Conservation (phyloP, 2,113 vertebrate species). For the Oxygymnocypris stewartii region DNA sequence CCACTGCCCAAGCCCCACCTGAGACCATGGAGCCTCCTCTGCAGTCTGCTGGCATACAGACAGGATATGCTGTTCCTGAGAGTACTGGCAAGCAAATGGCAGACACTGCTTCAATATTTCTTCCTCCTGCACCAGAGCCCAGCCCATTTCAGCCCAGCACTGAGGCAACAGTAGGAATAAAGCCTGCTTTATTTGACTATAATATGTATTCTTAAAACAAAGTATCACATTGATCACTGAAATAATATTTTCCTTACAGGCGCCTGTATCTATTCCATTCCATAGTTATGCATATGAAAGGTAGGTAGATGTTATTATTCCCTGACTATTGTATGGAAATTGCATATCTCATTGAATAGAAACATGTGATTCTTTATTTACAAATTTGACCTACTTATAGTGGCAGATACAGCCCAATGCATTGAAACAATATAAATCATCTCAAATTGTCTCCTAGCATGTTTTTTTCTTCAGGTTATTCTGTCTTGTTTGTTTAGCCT, state of each 20-base stretch:
- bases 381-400: not conserved
- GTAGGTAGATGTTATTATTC: slow-evolving; percentile 66
- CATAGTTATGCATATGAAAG: slow-evolving; percentile 84
- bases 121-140: slow-evolving; percentile 62
- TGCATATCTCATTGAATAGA: not conserved
- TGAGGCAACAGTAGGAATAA: slow-evolving; percentile 63
- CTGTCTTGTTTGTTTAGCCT: slow-evolving; percentile 61
- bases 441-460: not conserved
- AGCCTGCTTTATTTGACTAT: not conserved
- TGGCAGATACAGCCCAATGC: not conserved
- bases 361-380: not conserved
- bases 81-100: slow-evolving; percentile 68
- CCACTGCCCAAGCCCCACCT: slow-evolving; percentile 43
- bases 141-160: slow-evolving; percentile 23
- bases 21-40: slow-evolving; percentile 62
- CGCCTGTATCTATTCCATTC: slow-evolving; percentile 71
- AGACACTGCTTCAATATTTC: slow-evolving; percentile 54
- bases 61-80: slow-evolving; percentile 64
- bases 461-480: not conserved
- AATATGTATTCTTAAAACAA: not conserved
- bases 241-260: slow-evolving; percentile 68
- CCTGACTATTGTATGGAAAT: not conserved
- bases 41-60: slow-evolving; percentile 73
- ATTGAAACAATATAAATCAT: not conserved
- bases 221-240: not conserved